Base-by-base conservation (phyloP, 2,797 vertebrate species). In the Jordanella pulchra region DNA sequence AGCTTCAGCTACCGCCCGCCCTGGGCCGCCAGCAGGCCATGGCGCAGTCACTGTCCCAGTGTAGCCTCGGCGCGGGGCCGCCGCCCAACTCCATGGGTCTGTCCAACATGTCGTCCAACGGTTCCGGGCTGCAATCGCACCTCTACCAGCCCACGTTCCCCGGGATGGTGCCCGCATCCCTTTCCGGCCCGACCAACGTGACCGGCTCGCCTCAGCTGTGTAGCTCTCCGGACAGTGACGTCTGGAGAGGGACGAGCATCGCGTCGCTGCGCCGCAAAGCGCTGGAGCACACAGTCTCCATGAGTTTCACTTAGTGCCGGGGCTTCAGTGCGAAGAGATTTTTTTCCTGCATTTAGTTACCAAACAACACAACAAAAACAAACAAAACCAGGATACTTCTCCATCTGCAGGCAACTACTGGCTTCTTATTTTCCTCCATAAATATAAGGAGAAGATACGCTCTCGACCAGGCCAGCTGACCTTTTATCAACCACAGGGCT, bases 161-260 rank as follows among this genome's bases (percentile, higher is more conserved):
- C 79, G 97, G 97, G 84, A 99, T 98, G 97, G 92, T 91, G 23
- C 95, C 96, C 81, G 95, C 96, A 75, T 97, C 97, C 75, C 94
- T 99, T 76, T 96, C 96, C 69, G 96, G 96, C 75, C 95, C 95
- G 55, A 95, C 92, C 93, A 98, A 97, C 89, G 96, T 98, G 92
- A 95, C 94, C 79, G 97, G 96, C 76, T 98, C 97, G 72, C 97
- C 97, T 44, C 97, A 98, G 93, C 96, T 98, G 90, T 98, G 97
- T 93, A 96, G 95, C 84, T 98, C 97, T 83, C 97, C 97, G 94
- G 97, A 99, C 94, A 98, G 96, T 95, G 97, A 99, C 91, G 94
- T 98, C 93, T 99, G 97, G 97, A 95, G 97, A 93, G 97, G 97
- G 90, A 97, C 96, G 83, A 99, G 97, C 96, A 98, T 99, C 93